Evolutionary conservation across 1,140 invertebrate genomes (phyloP), one percentile per base, ranked within the genome.

Genomic region (Brachionus asplanchnoidis): DNA sequence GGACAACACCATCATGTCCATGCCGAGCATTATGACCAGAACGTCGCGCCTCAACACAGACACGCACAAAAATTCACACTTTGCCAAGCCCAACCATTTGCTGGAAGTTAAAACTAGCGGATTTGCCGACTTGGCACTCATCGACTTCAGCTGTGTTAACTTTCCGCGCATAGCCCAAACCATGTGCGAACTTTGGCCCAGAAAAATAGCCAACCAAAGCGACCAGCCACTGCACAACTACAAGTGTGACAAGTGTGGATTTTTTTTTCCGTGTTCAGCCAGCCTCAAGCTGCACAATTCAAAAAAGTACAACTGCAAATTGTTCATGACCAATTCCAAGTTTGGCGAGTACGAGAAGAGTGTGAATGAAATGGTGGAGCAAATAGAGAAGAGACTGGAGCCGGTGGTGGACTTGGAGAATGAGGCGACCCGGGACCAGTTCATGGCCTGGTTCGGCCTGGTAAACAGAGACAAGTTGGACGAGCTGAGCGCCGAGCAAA

Each of bases 321-420:
- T 82, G 32, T 82, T 68, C 40, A 82, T 82, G 79, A 82, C 79
- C 8, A 82, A 82, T 68, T 82, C 79, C 4, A 82, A 65, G 36
- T 68, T 32, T 65, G 36, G 9, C 40, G 79, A 82, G 8, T 82
- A 82, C 40, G 79, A 82, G 28, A 60, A 68, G 36, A 44, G 26
- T 12, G 0, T 82, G 6, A 46, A 82, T 12, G 79, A 82, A 46
- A 65, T 82, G 0, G 17, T 82, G 23, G 26, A 42, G 4, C 32
- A 46, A 60, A 65, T 82, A 20, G 79, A 82, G 23, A 3, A 44
- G 32, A 12, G 32, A 20, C 8, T 65, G 53, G 53, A 82, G 28
- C 17, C 32, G 11, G 4, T 23, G 11, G 70, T 75, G 12, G 36
- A 75, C 17, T 46, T 40, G 7, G 78, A 80, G 5, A 28, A 65